Evolutionary conservation across 2,888 invertebrate genomes (phyloP), one percentile per base, ranked within the genome.

Genomic region (Ephialtes manifestator): DNA sequence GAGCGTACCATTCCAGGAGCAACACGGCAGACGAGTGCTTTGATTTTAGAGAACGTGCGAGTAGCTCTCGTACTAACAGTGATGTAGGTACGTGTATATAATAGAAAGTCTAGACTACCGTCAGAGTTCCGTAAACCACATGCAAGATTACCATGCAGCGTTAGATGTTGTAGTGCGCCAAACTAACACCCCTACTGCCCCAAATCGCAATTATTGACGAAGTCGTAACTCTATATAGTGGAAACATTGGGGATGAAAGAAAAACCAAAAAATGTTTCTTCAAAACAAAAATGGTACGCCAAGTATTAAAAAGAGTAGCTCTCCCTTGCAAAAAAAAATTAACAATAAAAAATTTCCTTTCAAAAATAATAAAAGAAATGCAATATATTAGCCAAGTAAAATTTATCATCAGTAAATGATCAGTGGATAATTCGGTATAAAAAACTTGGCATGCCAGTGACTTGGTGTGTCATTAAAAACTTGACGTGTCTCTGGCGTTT

Each of bases 11-110:
- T 48, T 18, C 28, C 13, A 46, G 39, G 20, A 53, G 53, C 67
- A 65, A 72, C 48, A 28, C n/a, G 20, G 28, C 39, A 75, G 13
- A 71, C 63, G 10, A 67, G 79, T 43, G 67, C 74, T 81, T 74
- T 81, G 74, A 74, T 81, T 81, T 58, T 58, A 18, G 74, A 67
- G 74, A 74, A 74, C 74, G 39, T 67, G 48, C 67, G 13, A 48
- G 53, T 74, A 46, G 43, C 63, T 71, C 18, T 31, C 48, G 46
- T 31, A 13, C 43, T 43, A 20, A 65, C 65, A n/a, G 65, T 18
- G 39, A 65, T 43, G 39, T 39, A 11, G 28, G 18, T 15, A 18
- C 31, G 31, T 74, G 39, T 20, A 31, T 35, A 75, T 43, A 60
- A 74, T 20, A 48, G 60, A 18, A 31, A 60, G 60, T 75, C 75